Conservation (phyloP, 2,888 invertebrate genomes). For the Cremastinae sp. region DNA sequence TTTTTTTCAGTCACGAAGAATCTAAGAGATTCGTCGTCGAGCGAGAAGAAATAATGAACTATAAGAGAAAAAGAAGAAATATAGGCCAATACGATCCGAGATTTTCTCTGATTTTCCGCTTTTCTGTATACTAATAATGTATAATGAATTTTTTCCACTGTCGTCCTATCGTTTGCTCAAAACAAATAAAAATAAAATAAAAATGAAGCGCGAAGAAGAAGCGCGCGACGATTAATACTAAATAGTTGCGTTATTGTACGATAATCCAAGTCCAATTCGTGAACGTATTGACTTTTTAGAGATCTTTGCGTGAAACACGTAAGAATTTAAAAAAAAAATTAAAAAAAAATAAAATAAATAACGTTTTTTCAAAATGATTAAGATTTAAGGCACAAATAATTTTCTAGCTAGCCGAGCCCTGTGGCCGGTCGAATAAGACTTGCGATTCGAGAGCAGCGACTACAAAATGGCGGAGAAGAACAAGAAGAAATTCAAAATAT, state of each 20-base stretch:
- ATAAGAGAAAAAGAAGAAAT: slow-evolving; percentile 36
- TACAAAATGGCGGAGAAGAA: not conserved
- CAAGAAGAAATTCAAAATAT: not conserved
- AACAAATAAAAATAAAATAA: slow-evolving; percentile 41
- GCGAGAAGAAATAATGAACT: too few relatives aligned
- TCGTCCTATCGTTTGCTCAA: slow-evolving; percentile 74
- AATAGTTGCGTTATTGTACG: slow-evolving; percentile 56
- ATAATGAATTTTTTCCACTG: slow-evolving; percentile 68
- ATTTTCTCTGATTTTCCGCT: slow-evolving; percentile 48
- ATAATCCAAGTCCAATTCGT: slow-evolving; percentile 52
- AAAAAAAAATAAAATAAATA: slow-evolving; percentile 22
- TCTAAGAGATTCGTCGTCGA: not conserved
- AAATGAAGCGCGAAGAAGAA: slow-evolving; percentile 35
- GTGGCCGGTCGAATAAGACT: slow-evolving; percentile 21
- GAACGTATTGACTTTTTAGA: slow-evolving; percentile 57
- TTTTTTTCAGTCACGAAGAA: not conserved
- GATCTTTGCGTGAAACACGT: slow-evolving; percentile 51
- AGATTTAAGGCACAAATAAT: slow-evolving; percentile 58
- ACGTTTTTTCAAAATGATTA: slow-evolving; percentile 47
- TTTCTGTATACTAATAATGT: slow-evolving; percentile 53
- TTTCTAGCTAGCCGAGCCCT: slow-evolving; percentile 46
- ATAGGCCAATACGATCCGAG: slow-evolving; percentile 46
- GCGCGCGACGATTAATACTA: slow-evolving; percentile 36
- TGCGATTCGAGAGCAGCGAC: slow-evolving; percentile 2
- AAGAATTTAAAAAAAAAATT: slow-evolving; percentile 20